These are phyloP conservation scores for Ctenodactylus gundi DNA, from an alignment of 2,113 vertebrate species.

Conservation along the genomic window DNA sequence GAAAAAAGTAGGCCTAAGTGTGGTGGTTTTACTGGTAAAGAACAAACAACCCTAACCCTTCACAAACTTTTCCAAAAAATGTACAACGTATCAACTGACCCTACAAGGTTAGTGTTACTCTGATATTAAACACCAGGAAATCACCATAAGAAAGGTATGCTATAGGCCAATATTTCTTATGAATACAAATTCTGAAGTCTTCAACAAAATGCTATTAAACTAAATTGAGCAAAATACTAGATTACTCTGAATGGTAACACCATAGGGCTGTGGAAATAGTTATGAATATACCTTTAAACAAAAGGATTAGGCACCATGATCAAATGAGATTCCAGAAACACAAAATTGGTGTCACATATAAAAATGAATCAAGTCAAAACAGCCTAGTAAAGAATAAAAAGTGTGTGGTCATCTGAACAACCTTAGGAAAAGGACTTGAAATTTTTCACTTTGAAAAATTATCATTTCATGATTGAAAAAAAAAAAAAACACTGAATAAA, in stretches of 20 bases:
- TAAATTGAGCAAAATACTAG: neutral
- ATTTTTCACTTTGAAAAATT: neutral
- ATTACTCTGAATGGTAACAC: no score
- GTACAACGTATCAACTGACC: neutral
- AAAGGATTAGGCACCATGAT: neutral
- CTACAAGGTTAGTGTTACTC: neutral
- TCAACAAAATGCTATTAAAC: slow-evolving; percentile 15
- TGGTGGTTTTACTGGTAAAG: neutral
- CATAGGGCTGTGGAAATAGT: no score
- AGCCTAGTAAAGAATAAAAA: neutral
- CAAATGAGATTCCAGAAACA: neutral
- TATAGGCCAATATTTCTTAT: neutral
- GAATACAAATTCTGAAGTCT: neutral
- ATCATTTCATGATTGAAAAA: neutral
- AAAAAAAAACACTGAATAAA: neutral
- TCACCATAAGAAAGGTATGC: neutral
- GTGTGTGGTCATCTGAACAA: neutral
- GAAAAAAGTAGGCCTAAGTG: neutral
- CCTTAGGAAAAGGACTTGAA: neutral
- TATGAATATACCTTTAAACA: no score
- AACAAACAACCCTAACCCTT: neutral
- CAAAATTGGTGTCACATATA: neutral
- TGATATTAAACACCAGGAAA: neutral
- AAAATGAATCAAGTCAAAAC: neutral
- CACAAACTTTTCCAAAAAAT: neutral